Conservation (phyloP, 2,797 vertebrate genomes). For the Sebastes hubbsi region DNA sequence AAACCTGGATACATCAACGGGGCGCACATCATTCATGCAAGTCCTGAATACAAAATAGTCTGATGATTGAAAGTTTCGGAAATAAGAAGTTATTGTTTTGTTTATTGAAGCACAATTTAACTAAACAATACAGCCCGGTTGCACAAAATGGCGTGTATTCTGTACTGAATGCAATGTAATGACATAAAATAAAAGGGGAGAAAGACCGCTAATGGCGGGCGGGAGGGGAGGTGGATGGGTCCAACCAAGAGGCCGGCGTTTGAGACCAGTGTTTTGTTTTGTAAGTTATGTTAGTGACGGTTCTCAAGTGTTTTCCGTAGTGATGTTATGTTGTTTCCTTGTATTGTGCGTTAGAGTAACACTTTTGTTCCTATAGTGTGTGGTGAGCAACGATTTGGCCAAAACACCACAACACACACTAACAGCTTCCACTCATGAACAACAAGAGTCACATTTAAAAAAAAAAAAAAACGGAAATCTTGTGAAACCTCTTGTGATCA, state of each 20-base stretch:
- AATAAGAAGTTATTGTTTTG: neutral
- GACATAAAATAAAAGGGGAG: no score
- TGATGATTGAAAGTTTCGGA: neutral
- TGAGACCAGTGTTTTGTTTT: no score
- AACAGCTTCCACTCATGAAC: no score
- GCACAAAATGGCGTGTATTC: neutral
- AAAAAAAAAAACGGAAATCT: no score
- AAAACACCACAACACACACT: no score
- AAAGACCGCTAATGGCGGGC: no score
- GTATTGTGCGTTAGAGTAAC: neutral
- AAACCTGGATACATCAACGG: neutral
- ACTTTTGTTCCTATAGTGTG: neutral
- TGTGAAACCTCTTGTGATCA: no score
- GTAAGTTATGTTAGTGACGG: no score
- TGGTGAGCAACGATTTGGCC: no score
- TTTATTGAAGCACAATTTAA: neutral
- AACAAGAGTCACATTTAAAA: no score
- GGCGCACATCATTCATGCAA: neutral
- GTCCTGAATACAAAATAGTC: neutral
- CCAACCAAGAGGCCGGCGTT: no score
- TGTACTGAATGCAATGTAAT: neutral
- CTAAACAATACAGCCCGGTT: neutral
- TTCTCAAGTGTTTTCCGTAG: neutral
- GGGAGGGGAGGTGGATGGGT: no score
- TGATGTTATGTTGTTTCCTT: neutral